Evolutionary conservation across 1,140 invertebrate genomes (phyloP), one percentile per base, ranked within the genome.

Genomic region (Pantala flavescens): DNA sequence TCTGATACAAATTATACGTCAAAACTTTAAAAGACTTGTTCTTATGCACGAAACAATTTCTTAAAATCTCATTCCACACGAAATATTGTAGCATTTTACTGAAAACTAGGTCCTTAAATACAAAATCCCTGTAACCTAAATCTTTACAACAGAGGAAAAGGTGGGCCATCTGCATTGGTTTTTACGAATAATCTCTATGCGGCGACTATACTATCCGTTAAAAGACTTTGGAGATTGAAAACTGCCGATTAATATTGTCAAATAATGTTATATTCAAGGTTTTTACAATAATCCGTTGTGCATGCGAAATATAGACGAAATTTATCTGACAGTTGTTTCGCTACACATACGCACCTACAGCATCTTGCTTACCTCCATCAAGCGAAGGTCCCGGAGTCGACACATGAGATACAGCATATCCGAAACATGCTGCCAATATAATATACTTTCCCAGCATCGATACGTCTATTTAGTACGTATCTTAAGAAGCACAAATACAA

Each of bases 391-490:
- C 77, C 70, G 77, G 70, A 71, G 77, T 77, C 49, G 74, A 76
- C 76, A 75, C 76, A 77, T 77, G 73, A 42, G 76, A 76, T 71
- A 75, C 75, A 77, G 76, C 77, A 77, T 70, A 77, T 76, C 77
- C 77, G 73, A 78, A 73, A 75, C 72, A 77, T 74, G 75, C 77
- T 24, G 76, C 75, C n/a, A 78, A 28, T 75, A 78, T 72, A 14
- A 77, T 71, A 76, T 76, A 78, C 72, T 76, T 78, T 36, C 74
- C 75, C 70, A 75, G 55, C 77, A 78, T 78, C 10, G 36, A 24
- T 73, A 49, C 42, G 43, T 36, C 21, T 19, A 7, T 7, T 70
- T 7, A 24, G 73, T 21, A 23, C 55, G 49, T 73, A 73, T 71
- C 75, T 71, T 9, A 36, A 36, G 28, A 36, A 36, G 28, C 28